A percentile compares a stretch with the other conserved stretches of the same genome.
Conservation (phyloP, 2,888 invertebrate species). For the Cephus sareptanus region DNA sequence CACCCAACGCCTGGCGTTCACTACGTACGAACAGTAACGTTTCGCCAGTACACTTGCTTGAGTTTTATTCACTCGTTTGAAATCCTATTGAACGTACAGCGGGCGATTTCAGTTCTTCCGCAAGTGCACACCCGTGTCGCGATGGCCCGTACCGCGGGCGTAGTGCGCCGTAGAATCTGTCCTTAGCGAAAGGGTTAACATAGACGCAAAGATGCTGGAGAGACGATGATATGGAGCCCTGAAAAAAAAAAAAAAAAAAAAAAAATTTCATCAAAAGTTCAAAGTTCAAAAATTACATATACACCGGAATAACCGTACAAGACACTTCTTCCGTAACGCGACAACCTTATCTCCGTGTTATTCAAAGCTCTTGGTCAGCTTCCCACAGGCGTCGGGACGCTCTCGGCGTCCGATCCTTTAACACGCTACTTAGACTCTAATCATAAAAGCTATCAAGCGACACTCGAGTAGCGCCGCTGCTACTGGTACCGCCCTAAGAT, state of each 20-base stretch:
- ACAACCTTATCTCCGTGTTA: not conserved
- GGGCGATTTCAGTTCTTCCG: no score
- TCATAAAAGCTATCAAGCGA: slow-evolving; percentile 20
- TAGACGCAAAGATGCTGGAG: not conserved
- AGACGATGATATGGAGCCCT: fast-evolving
- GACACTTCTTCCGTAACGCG: not conserved
- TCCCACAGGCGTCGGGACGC: slow-evolving; percentile 10
- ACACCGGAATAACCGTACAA: not conserved
- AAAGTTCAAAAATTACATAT: not conserved
- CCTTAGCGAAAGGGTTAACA: no score
- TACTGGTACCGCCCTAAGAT: not conserved
- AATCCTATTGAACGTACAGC: no score
- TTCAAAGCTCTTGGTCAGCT: not conserved
- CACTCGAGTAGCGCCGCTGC: slow-evolving; percentile 10
- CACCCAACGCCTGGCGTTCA: no score
- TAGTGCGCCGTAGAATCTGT: no score
- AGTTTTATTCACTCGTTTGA: no score
- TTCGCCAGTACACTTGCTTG: no score
- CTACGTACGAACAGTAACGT: no score
- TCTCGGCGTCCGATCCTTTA: slow-evolving; percentile 5
- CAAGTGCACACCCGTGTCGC: no score
- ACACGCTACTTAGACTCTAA: slow-evolving; percentile 9
- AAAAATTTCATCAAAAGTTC: not conserved
- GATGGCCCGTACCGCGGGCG: no score
- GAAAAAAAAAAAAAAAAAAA: not conserved